Evolutionary conservation across 1,140 invertebrate genomes (phyloP).

Genomic region (Hirudo medicinalis): DNA sequence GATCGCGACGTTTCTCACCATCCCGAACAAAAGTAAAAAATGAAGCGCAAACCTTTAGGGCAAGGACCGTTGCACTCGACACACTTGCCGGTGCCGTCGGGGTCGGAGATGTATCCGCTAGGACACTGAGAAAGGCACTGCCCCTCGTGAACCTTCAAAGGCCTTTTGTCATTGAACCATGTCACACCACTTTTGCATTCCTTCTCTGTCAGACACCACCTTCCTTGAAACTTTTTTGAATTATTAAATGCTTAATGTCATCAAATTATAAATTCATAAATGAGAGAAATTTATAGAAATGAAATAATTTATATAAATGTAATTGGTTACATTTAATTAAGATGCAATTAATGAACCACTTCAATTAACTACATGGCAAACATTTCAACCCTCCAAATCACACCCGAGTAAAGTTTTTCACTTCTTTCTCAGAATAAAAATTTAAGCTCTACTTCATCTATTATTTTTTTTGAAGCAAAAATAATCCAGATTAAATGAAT

Average conservation of each 20-base stretch:
- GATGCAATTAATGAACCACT: too few relatives aligned
- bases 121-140: constrained; percentile 64
- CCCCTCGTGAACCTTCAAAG: constrained; percentile 24
- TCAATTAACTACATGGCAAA: too few relatives aligned
- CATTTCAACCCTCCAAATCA: not conserved
- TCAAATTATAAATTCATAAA: not conserved
- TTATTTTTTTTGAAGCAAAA: too few relatives aligned
- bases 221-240: constrained; percentile 48
- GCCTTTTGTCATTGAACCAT: too few relatives aligned
- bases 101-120: constrained; percentile 51
- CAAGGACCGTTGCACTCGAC: constrained; percentile 39
- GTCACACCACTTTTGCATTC: constrained; percentile 51
- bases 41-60: constrained; percentile 39
- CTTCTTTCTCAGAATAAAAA: too few relatives aligned
- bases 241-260: not conserved
- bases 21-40: too few relatives aligned
- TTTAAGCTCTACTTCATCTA: too few relatives aligned
- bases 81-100: constrained; percentile 34
- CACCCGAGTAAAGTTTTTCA: not conserved
- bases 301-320: too few relatives aligned
- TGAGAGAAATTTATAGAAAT: too few relatives aligned
- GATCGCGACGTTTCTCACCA: too few relatives aligned
- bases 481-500: not conserved
- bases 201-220: constrained; percentile 60
- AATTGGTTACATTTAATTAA: too few relatives aligned